A percentile compares a stretch with the other conserved stretches of the same genome.
Conservation (phyloP, 1,140 invertebrate genomes). For the Phortica variegata region DNA sequence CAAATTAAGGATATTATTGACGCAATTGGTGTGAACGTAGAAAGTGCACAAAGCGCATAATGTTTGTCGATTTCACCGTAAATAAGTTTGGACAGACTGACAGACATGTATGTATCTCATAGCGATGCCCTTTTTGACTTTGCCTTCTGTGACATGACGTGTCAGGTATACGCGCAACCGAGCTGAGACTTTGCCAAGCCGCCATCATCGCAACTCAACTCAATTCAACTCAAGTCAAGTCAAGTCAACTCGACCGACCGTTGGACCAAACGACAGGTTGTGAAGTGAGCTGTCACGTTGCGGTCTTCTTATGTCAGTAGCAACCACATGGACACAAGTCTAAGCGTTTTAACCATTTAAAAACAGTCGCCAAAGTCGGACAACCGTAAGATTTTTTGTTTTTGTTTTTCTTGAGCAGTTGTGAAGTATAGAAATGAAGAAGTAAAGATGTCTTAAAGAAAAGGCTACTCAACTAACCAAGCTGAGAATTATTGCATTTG, state of each 20-base stretch:
- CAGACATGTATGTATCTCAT: neutral
- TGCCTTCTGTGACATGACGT: too few species aligned
- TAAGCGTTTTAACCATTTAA: conserved; percentile 1
- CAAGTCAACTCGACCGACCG: too few species aligned
- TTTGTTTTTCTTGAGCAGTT: too few species aligned
- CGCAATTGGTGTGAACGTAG: conserved; percentile 29
- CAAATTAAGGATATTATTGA: conserved; percentile 50
- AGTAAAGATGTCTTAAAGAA: too few species aligned
- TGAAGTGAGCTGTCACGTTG: conserved; percentile 54
- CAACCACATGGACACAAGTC: conserved; percentile 24
- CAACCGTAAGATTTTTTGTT: too few species aligned
- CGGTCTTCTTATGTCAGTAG: conserved; percentile 51
- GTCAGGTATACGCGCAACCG: too few species aligned
- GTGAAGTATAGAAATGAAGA: too few species aligned
- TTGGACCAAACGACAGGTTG: neutral
- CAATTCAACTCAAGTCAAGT: conserved; percentile 25
- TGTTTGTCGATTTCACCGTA: too few species aligned
- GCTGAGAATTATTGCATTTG: conserved; percentile 7
- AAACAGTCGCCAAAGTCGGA: too few species aligned
- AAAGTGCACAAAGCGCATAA: neutral
- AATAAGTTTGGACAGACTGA: neutral
- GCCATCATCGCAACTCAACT: conserved; percentile 11
- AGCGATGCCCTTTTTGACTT: neutral
- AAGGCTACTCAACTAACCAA: too few species aligned
- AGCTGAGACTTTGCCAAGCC: conserved; percentile 18